Base-by-base conservation (phyloP, 2,797 vertebrate genomes). In the Vipera ursinii region DNA sequence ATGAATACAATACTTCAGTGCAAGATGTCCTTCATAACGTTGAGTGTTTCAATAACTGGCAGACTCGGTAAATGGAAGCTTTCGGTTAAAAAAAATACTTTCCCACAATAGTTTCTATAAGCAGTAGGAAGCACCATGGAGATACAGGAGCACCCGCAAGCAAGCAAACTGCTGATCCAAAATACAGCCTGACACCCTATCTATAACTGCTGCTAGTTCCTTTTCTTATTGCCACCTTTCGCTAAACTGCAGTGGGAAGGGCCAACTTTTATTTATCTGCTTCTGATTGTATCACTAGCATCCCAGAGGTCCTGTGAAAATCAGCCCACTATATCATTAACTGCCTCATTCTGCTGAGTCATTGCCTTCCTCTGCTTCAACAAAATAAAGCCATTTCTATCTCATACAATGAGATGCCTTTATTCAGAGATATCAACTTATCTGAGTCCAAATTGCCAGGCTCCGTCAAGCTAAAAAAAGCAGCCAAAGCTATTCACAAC, bases 261-360 rank as follows among this genome's bases (percentile, higher is more conserved):
- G 32, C 86, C 12, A 87, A 14, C 10, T 57, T 60, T 9, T 22
- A 53, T 89, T 89, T 82, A 82, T n/a, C 53, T 69, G 61, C 61
- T 87, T 92, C 86, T 78, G 55, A 88, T 55, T 65, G 26, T 7
- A 32, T 60, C 87, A 15, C 38, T 32, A 61, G 69, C 55, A 32
- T 28, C 38, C 22, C 44, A 91, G 88, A 28, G 12, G 0, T 28
- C 60, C 88, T 89, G 60, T 56, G 53, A 55, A 65, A 86, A 85
- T 55, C 53, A 63, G 48, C 28, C 51, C 73, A 86, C n/a, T 48
- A 22, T 82, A 78, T 88, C 65, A 56, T 92, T 86, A 86, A 51
- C 86, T 89, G 82, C 73, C 73, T 82, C 20, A 12, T 20, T 55
- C 82, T 90, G 88, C 88, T 90, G 88, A 92, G 59, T 92, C 92